A percentile compares a stretch with the other conserved stretches of the same genome.
Conservation (phyloP, 2,888 invertebrate genomes). For the Catonia carolina region DNA sequence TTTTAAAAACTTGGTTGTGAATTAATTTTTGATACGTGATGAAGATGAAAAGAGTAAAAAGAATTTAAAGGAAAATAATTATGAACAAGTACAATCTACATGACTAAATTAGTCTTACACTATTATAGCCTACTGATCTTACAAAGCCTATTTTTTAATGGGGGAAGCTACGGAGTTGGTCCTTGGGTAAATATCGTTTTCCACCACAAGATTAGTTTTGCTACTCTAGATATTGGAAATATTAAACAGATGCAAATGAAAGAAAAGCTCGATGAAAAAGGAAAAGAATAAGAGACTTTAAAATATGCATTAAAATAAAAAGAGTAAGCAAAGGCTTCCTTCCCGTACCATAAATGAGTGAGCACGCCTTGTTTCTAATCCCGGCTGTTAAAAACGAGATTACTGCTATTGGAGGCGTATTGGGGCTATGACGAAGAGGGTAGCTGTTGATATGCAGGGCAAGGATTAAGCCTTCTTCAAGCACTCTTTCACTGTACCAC, state of each 20-base stretch:
- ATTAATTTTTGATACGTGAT: no score
- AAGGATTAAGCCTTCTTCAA: slow-evolving; percentile 15
- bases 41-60: no score
- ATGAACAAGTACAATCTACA: no score
- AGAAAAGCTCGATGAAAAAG: slow-evolving; percentile 1
- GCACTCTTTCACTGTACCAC: slow-evolving; percentile 2
- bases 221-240: slow-evolving; percentile 9
- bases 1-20: no score
- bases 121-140: no score
- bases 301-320: slow-evolving; percentile 28
- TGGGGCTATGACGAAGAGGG: slow-evolving; percentile 12
- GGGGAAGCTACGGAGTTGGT: no score
- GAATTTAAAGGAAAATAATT: no score
- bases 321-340: slow-evolving; percentile 18
- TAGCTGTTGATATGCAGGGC: slow-evolving; percentile 23
- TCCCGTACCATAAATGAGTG: slow-evolving; percentile 25
- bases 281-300: slow-evolving; percentile 11
- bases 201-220: neutral
- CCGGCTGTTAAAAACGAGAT: slow-evolving; percentile 27
- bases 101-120: no score
- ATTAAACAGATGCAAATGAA: slow-evolving; percentile 12
- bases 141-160: no score
- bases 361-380: slow-evolving; percentile 24
- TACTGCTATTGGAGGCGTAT: slow-evolving; percentile 18
- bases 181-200: no score